phyloP scores from a whole-genome alignment of 2,797 vertebrate species.

The Knipowitschia caucasica region DNA sequence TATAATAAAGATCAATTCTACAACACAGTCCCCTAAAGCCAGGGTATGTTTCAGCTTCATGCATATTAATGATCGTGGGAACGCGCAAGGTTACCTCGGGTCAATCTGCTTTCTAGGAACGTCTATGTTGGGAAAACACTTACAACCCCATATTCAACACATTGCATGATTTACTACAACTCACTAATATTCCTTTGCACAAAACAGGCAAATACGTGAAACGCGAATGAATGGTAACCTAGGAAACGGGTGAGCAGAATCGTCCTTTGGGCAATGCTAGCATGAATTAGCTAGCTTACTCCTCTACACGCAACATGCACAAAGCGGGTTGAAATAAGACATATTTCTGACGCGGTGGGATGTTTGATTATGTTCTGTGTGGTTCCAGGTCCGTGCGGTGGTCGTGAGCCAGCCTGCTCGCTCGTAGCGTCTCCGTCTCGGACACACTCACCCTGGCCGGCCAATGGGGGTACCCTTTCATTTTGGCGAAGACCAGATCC shows the following conservation, averaged over 20 bases:
- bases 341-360: no score
- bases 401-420: conserved; percentile 49
- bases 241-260: background rate
- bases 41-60: no score
- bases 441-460: conserved; percentile 89
- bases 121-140: no score
- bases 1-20: no score
- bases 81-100: no score
- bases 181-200: no score
- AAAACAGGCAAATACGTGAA: background rate
- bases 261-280: background rate
- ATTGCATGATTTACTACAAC: no score
- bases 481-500: conserved; percentile 92
- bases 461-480: conserved; percentile 96
- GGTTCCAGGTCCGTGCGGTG: conserved; percentile 14
- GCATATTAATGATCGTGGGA: no score
- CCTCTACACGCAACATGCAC: background rate
- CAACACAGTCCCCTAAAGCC: no score
- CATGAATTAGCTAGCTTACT: background rate
- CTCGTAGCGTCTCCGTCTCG: conserved; percentile 55
- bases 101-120: no score
- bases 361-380: no score
- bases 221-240: background rate
- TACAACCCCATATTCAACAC: no score
- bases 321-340: background rate